Conservation (phyloP, 2,797 vertebrate genomes). For the Heterohyrax brucei region DNA sequence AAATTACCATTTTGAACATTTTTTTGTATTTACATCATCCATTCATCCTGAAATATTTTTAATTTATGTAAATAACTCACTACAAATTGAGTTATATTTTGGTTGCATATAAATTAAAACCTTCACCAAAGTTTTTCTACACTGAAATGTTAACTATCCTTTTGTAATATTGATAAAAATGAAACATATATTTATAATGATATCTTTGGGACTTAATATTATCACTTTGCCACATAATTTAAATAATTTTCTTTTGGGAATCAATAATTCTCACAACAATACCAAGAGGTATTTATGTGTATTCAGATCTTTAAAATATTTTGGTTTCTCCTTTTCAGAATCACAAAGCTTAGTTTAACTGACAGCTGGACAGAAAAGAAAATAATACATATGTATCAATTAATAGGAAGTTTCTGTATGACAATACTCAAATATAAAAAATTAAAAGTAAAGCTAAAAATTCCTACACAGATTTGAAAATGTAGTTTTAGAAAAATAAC, state of each 20-base stretch:
- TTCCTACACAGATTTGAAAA: background rate
- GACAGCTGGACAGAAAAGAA: constrained; percentile 38
- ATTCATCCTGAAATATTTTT: constrained; percentile 53
- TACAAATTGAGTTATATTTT: constrained; percentile 14
- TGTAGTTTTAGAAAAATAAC: background rate
- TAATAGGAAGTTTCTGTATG: background rate
- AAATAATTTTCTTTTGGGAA: constrained; percentile 12
- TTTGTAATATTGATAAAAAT: constrained; percentile 42
- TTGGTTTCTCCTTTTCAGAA: background rate
- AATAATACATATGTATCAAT: constrained; percentile 17
- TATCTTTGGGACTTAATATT: background rate
- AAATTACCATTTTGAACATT: background rate
- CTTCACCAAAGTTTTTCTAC: constrained; percentile 42
- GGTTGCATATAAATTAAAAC: constrained; percentile 52
- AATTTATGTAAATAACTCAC: constrained; percentile 13
- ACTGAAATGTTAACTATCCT: constrained; percentile 22
- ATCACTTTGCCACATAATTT: constrained; percentile 22
- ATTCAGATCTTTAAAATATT: constrained; percentile 49
- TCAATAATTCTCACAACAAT: constrained; percentile 51
- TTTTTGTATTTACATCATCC: constrained; percentile 5
- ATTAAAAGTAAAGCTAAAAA: background rate
- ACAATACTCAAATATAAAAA: constrained; percentile 14
- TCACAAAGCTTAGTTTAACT: background rate
- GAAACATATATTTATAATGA: background rate
- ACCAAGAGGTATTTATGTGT: background rate